These are phyloP conservation scores for Echeneis naucrates DNA, from an alignment of 2,797 vertebrate genomes.

Conservation along the genomic window DNA sequence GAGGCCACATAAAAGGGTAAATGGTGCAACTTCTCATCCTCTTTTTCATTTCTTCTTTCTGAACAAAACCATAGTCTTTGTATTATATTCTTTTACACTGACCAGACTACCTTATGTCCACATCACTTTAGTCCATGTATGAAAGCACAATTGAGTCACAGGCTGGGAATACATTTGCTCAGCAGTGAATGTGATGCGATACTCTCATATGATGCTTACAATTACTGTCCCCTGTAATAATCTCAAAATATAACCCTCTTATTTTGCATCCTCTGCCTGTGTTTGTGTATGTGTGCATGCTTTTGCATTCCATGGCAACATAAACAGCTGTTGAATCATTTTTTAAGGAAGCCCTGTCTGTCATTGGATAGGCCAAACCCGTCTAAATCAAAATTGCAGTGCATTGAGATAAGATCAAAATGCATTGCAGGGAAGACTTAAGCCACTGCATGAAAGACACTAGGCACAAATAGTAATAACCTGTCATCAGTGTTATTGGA, in stretches of 20 bases:
- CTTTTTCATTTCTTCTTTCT: constrained; percentile 73
- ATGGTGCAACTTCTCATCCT: constrained; percentile 60
- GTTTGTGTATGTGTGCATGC: background rate
- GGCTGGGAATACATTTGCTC: constrained; percentile 47
- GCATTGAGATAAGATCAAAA: background rate
- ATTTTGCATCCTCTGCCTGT: constrained; percentile 6
- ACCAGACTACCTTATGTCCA: constrained; percentile 6
- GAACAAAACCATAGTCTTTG: constrained; percentile 19
- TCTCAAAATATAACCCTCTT: constrained; percentile 1
- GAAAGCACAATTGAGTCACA: constrained; percentile 17
- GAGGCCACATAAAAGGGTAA: constrained; percentile 37
- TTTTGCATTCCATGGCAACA: background rate
- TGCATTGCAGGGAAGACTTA: background rate
- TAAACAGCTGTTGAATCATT: constrained; percentile 43
- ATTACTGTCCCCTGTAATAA: constrained; percentile 1
- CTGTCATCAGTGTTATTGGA: background rate
- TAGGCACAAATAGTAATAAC: background rate
- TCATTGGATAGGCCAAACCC: constrained; percentile 3
- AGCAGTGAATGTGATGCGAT: constrained; percentile 4
- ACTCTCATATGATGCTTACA: constrained; percentile 13
- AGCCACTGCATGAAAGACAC: background rate
- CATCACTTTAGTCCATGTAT: constrained; percentile 4
- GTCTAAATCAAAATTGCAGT: constrained; percentile 9
- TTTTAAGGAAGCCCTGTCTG: constrained; percentile 18
- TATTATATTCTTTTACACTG: constrained; percentile 29